Evolutionary conservation across 2,113 vertebrate genomes (phyloP).

Genomic region (Stictonetta naevosa): DNA sequence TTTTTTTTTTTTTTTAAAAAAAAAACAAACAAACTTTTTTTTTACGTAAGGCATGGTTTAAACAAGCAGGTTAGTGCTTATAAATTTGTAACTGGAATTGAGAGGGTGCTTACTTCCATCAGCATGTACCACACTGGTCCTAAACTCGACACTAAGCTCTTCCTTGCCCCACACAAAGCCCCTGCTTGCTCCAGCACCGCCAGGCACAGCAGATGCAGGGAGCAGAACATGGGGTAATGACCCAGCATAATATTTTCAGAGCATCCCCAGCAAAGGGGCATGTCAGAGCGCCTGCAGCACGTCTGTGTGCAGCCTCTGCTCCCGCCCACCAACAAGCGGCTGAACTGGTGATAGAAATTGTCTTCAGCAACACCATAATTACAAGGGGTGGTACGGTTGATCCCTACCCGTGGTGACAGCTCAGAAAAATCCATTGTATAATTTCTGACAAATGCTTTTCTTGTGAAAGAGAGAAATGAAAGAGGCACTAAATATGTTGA

Average conservation of each 20-base stretch:
- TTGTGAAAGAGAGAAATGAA: conserved; percentile 80
- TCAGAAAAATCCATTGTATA: conserved; percentile 30
- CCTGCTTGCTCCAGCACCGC: background rate
- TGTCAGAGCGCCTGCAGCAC: background rate
- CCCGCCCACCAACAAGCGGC: background rate
- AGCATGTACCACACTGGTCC: background rate
- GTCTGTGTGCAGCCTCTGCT: background rate
- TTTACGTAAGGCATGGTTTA: conserved; percentile 62
- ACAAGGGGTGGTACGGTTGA: rapidly evolving
- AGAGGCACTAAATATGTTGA: conserved; percentile 85
- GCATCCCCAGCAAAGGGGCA: background rate
- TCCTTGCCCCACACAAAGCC: background rate
- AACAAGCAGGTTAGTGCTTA: conserved; percentile 46
- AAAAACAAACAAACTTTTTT: background rate
- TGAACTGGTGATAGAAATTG: background rate
- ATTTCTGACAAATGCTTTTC: conserved; percentile 64
- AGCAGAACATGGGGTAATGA: background rate
- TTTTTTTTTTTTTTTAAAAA: background rate
- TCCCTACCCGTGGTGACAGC: conserved; percentile 41
- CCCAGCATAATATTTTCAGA: background rate
- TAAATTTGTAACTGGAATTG: background rate
- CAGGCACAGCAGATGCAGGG: background rate
- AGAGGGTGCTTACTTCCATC: conserved; percentile 3
- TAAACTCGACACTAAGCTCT: background rate
- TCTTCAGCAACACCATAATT: background rate